Conservation (phyloP, 37 sponge, comb jelly and placozoan genomes). For the Lycopodina hypogea region DNA sequence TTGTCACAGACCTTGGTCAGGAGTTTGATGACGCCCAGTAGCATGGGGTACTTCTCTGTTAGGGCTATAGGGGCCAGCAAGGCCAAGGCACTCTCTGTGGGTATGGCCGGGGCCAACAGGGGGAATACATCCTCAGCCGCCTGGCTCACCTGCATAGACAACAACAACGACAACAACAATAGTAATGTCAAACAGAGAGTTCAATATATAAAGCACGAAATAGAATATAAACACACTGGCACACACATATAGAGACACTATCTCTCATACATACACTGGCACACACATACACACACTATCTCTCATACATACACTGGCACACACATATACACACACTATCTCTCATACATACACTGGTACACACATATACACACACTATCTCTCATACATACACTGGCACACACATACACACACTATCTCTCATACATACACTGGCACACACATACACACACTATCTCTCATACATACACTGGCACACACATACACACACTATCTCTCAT, state of each 20-base stretch:
- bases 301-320: too few species aligned
- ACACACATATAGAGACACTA: not conserved
- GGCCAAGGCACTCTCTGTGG: constrained; percentile 32
- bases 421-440: too few species aligned
- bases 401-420: not conserved
- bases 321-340: not conserved
- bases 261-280: too few species aligned
- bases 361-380: not conserved
- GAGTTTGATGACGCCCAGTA: constrained; percentile 69
- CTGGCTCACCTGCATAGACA: constrained; percentile 49
- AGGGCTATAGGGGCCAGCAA: constrained; percentile 59
- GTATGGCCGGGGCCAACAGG: constrained; percentile 57
- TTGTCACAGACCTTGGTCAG: constrained; percentile 72
- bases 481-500: too few species aligned
- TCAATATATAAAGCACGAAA: too few species aligned
- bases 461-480: not conserved
- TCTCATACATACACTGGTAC: too few species aligned
- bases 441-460: too few species aligned
- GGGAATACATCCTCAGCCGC: constrained; percentile 74
- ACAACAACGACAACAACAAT: not conserved
- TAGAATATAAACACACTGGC: too few species aligned
- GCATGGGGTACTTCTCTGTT: constrained; percentile 53
- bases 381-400: too few species aligned
- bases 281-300: not conserved
- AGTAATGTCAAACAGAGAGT: too few species aligned